Evolutionary conservation across 2,888 invertebrate genomes (phyloP).

Genomic region (Hypolimnas misippus): DNA sequence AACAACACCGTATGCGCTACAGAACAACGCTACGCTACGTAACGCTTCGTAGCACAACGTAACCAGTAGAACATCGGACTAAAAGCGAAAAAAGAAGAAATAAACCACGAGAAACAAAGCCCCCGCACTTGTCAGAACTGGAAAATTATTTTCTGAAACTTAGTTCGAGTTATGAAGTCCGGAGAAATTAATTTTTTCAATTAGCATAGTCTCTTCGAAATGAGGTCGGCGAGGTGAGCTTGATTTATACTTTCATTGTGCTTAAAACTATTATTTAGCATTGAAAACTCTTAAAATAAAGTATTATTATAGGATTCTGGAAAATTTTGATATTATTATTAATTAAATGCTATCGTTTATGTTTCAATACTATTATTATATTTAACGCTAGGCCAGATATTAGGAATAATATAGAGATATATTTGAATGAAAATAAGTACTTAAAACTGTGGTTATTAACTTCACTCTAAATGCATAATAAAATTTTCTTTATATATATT

Average conservation of each 20-base stretch:
- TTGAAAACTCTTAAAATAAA: neutral
- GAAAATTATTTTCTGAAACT: conserved; percentile 40
- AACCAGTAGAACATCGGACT: conserved; percentile 15
- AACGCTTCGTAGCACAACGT: conserved; percentile 6
- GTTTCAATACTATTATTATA: no score
- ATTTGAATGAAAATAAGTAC: no score
- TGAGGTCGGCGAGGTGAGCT: conserved; percentile 28
- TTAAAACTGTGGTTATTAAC: no score
- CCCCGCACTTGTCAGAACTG: conserved; percentile 36
- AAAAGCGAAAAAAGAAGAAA: conserved; percentile 20
- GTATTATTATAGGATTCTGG: neutral
- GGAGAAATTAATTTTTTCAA: conserved; percentile 39
- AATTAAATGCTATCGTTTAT: neutral
- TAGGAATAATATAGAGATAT: no score
- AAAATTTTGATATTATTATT: neutral
- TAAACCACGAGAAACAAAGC: conserved; percentile 33
- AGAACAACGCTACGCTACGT: neutral
- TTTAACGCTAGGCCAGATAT: no score
- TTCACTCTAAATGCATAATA: no score
- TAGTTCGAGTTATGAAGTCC: conserved; percentile 37
- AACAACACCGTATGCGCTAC: neutral
- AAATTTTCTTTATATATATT: no score
- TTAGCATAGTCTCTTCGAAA: conserved; percentile 38
- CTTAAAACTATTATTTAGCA: conserved; percentile 13
- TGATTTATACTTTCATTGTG: conserved; percentile 17